Conservation (phyloP, 2,888 invertebrate genomes). For the Parasteatoda lunata region DNA sequence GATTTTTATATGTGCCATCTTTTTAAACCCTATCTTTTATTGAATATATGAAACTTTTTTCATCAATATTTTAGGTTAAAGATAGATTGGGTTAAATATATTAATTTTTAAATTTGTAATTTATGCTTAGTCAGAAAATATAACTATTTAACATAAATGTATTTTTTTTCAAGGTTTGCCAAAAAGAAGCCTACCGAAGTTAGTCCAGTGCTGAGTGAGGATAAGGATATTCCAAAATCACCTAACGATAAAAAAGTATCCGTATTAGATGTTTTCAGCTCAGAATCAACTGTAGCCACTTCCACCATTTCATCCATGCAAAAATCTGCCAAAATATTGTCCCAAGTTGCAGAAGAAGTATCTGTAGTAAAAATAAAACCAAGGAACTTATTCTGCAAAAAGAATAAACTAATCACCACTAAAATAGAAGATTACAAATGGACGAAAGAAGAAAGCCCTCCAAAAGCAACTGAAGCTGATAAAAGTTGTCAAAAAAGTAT, state of each 20-base stretch:
- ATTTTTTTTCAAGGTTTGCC: slow-evolving; percentile 45
- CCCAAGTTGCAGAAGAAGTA: neutral
- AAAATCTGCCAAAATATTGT: slow-evolving; percentile 20
- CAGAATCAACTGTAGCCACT: slow-evolving; percentile 23
- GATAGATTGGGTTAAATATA: too few species aligned
- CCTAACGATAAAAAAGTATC: slow-evolving; percentile 14
- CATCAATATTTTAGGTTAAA: too few species aligned
- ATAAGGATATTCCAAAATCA: neutral
- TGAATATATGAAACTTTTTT: too few species aligned
- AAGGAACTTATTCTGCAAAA: neutral
- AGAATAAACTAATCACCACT: slow-evolving; percentile 4
- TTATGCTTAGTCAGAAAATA: too few species aligned
- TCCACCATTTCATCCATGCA: slow-evolving; percentile 37
- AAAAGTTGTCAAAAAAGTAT: slow-evolving; percentile 11
- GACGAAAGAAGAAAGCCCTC: slow-evolving; percentile 11
- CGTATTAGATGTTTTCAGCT: slow-evolving; percentile 38
- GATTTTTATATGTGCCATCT: too few species aligned
- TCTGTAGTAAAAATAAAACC: neutral
- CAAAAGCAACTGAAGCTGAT: neutral
- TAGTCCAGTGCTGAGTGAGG: neutral
- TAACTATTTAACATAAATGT: too few species aligned
- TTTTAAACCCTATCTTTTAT: too few species aligned
- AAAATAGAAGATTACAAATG: slow-evolving; percentile 39
- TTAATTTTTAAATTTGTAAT: too few species aligned
- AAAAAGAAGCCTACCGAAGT: slow-evolving; percentile 19